These are phyloP conservation scores for Apodemia hepburni DNA, from an alignment of 2,888 invertebrate species.

Conservation along the genomic window DNA sequence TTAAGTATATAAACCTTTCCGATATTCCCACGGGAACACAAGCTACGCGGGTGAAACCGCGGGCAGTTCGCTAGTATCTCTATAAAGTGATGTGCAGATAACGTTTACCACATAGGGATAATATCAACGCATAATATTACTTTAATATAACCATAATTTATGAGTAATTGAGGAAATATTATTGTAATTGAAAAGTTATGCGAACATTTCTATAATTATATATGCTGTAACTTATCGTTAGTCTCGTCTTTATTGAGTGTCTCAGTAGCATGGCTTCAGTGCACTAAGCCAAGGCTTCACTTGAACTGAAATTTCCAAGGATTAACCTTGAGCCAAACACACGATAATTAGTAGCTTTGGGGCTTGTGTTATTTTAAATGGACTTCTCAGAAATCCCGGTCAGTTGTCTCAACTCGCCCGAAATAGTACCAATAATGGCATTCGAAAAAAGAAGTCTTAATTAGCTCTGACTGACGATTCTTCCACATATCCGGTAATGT, in stretches of 20 bases:
- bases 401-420: constrained; percentile 8
- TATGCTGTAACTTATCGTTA: constrained; percentile 1
- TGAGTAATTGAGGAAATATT: constrained; percentile 3
- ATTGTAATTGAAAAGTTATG: constrained; percentile 1
- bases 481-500: constrained; percentile 35
- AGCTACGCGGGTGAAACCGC: too few species aligned
- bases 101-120: background rate
- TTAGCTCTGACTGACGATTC: constrained; percentile 13
- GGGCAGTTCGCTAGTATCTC: too few species aligned
- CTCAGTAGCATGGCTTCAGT: constrained; percentile 15
- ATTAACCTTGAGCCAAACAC: constrained; percentile 25
- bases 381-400: constrained; percentile 19
- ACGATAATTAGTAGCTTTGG: constrained; percentile 19
- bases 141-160: constrained; percentile 4
- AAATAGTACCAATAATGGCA: constrained; percentile 16
- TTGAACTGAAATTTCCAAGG: constrained; percentile 16
- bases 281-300: constrained; percentile 10
- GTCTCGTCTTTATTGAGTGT: constrained; percentile 1
- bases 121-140: background rate
- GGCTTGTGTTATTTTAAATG: constrained; percentile 22
- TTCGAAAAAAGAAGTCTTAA: constrained; percentile 14
- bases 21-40: too few species aligned
- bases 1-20: too few species aligned
- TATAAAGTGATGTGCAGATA: too few species aligned
- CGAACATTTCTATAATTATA: constrained; percentile 1